phyloP scores from a whole-genome alignment of 2,888 invertebrate species.

The Pyralis farinalis region DNA sequence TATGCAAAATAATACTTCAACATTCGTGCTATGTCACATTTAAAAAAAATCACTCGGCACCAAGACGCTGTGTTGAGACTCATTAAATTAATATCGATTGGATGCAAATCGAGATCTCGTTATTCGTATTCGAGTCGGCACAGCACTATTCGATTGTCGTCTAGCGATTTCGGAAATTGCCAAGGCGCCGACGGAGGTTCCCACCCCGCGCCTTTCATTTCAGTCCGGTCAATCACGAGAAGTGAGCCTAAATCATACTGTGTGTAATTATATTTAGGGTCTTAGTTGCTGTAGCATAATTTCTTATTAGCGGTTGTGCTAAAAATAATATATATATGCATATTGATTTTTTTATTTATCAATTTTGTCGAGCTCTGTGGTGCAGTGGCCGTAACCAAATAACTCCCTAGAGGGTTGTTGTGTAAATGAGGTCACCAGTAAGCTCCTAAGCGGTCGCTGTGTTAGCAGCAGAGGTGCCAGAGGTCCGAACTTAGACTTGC shows the following conservation, averaged over 20 bases:
- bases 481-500: no score
- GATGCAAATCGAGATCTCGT: conserved; percentile 47
- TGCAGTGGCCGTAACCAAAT: no score
- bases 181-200: conserved; percentile 59
- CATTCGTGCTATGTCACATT: neutral
- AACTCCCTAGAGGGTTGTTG: no score
- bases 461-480: no score
- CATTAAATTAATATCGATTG: conserved; percentile 6
- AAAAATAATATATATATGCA: no score
- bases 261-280: conserved; percentile 8
- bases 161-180: conserved; percentile 79
- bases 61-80: neutral
- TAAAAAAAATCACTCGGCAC: neutral
- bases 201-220: conserved; percentile 49
- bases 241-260: conserved; percentile 47
- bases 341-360: no score
- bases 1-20: neutral
- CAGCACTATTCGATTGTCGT: conserved; percentile 74
- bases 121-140: conserved; percentile 56
- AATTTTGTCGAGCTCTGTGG: no score
- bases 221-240: conserved; percentile 53
- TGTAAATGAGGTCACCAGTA: no score
- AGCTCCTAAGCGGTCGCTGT: no score
- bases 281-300: no score
- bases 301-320: no score